Conservation (phyloP, 2,888 invertebrate species). For the Eristalinus sepulchralis region DNA sequence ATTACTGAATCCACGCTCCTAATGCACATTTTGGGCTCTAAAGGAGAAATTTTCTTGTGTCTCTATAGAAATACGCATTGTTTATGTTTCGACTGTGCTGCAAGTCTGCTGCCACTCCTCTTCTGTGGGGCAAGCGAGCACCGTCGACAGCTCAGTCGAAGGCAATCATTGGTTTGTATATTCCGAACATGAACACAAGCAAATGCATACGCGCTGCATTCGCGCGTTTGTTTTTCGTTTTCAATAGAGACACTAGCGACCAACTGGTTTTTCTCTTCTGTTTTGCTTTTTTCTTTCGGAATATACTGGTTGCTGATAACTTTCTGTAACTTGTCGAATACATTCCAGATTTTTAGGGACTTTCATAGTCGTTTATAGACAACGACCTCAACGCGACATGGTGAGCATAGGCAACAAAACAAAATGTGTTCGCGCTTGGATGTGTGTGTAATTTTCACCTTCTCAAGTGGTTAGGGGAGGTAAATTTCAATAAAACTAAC, state of each 20-base stretch:
- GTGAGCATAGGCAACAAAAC: conserved; percentile 12
- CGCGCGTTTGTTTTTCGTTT: conserved; percentile 41
- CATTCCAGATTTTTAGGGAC: conserved; percentile 54
- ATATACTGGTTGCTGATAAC: background rate
- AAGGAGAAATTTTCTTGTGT: conserved; percentile 66
- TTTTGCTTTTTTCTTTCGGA: conserved; percentile 1
- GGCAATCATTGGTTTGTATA: conserved; percentile 52
- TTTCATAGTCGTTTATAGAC: conserved; percentile 51
- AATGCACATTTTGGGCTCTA: conserved; percentile 42
- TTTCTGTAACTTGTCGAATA: background rate
- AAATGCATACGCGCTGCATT: background rate
- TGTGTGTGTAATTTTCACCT: conserved; percentile 35
- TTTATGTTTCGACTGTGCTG: conserved; percentile 37
- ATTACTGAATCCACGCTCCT: conserved; percentile 27
- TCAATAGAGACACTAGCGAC: conserved; percentile 23
- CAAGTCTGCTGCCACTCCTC: conserved; percentile 39
- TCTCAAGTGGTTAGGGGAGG: conserved; percentile 48
- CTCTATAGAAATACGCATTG: conserved; percentile 43
- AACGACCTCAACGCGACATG: conserved; percentile 2
- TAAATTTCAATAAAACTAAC: background rate
- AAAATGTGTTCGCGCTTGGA: conserved; percentile 6
- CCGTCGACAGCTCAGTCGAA: conserved; percentile 7
- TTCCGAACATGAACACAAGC: conserved; percentile 40
- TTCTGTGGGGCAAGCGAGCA: background rate
- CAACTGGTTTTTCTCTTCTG: conserved; percentile 61